Percentiles rank a stretch among this genome's conserved stretches.
Conservation (phyloP, 2,113 vertebrate genomes). For the Seriola aureovittata region DNA sequence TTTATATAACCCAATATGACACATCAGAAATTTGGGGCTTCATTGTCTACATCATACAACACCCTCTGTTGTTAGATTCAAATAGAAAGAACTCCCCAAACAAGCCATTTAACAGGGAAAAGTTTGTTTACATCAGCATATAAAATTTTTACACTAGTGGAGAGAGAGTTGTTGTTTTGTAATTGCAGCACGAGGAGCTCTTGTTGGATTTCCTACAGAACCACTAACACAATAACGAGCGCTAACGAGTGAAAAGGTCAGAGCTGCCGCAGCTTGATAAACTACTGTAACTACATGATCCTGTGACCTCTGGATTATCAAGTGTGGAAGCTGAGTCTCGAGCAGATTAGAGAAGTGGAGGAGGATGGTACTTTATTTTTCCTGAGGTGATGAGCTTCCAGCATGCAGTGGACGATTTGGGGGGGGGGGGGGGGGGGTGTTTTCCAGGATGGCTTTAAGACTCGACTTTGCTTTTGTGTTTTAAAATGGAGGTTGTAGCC, state of each 20-base stretch:
- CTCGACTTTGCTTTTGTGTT: constrained; percentile 35
- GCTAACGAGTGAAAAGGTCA: neutral
- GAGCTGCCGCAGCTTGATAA: no score
- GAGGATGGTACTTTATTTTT: neutral
- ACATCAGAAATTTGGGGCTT: neutral
- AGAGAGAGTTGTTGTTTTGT: neutral
- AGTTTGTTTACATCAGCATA: no score
- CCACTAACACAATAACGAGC: neutral
- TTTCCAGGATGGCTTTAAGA: constrained; percentile 4
- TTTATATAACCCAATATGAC: neutral
- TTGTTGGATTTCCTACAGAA: no score
- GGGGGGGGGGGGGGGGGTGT: neutral
- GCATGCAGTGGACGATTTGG: neutral
- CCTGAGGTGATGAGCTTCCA: constrained; percentile 13
- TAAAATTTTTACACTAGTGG: no score
- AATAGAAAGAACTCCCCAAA: no score
- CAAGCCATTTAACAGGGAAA: no score
- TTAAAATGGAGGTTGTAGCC: constrained; percentile 35
- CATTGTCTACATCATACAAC: neutral
- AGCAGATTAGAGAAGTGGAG: neutral
- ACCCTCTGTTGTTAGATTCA: no score
- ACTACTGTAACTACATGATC: neutral
- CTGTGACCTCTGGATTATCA: neutral
- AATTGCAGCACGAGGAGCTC: neutral
- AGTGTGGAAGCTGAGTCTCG: neutral